Conservation (phyloP, 2,113 vertebrate species). For the Macaca mulatta region DNA sequence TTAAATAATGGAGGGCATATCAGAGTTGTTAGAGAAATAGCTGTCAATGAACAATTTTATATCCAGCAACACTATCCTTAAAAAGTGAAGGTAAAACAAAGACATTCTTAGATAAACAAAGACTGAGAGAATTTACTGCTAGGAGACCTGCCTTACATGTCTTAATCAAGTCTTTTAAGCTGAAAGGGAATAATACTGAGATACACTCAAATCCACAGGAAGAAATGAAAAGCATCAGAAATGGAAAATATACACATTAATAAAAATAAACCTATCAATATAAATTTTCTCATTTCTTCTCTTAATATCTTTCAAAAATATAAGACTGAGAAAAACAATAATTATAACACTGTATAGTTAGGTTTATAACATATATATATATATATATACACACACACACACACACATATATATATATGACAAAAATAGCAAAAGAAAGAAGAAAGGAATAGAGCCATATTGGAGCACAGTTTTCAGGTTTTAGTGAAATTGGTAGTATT, state of each 20-base stretch:
- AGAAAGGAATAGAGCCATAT: background rate
- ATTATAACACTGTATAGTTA: background rate
- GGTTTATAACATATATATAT: background rate
- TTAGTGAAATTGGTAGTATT: background rate
- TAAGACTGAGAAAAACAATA: background rate
- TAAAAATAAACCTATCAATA: background rate
- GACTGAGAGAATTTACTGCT: background rate
- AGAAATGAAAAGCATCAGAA: background rate
- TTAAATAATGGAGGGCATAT: background rate
- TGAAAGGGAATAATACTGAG: background rate
- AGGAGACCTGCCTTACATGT: background rate
- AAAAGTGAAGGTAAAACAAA: conserved; percentile 11
- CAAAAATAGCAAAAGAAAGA: background rate
- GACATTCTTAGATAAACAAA: background rate
- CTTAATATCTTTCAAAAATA: background rate
- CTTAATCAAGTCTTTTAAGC: background rate
- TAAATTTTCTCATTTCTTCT: background rate
- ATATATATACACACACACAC: background rate
- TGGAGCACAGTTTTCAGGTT: background rate
- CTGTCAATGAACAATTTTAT: background rate
- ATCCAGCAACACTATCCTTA: background rate
- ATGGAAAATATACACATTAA: background rate
- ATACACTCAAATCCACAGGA: background rate
- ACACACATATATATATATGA: background rate
- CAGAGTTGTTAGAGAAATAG: background rate